Percentiles rank a stretch among this genome's conserved stretches.
These are phyloP conservation scores for Neolamprologus longior DNA, from an alignment of 2,113 vertebrate genomes.

Conservation along the genomic window DNA sequence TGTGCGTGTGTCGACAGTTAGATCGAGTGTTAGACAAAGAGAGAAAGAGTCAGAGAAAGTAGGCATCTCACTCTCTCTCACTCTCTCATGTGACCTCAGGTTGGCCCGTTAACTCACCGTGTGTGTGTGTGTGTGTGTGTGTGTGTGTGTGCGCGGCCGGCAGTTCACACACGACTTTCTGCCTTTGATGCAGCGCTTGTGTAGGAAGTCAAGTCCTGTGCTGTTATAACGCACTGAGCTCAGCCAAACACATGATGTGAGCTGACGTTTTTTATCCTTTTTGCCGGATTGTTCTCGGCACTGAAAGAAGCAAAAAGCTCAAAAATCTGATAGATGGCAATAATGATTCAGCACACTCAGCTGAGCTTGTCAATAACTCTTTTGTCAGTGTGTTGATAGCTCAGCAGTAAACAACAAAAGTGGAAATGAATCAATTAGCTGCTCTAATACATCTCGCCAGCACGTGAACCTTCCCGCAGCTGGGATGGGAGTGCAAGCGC, in stretches of 20 bases:
- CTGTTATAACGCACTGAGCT: conserved; percentile 3
- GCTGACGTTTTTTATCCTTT: neutral
- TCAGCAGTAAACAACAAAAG: neutral
- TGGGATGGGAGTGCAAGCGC: neutral
- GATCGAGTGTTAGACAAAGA: neutral
- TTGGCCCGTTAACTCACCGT: neutral
- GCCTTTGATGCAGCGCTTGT: conserved; percentile 22
- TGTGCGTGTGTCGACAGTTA: neutral
- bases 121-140: neutral
- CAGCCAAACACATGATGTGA: conserved; percentile 15
- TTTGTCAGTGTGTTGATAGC: neutral
- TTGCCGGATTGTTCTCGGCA: neutral
- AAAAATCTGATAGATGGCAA: neutral
- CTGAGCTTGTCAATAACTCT: neutral
- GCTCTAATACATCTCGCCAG: neutral
- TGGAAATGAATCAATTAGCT: neutral
- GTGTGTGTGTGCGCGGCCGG: fast-evolving
- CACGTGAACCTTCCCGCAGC: neutral
- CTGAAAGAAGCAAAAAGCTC: neutral
- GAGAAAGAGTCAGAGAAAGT: neutral
- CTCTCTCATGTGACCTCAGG: conserved; percentile 25
- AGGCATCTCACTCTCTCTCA: neutral
- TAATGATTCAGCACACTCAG: neutral
- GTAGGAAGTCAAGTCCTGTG: conserved; percentile 12
- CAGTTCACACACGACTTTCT: neutral